Evolutionary conservation across 2,888 invertebrate species (phyloP).

Genomic region (Cenopis cana): DNA sequence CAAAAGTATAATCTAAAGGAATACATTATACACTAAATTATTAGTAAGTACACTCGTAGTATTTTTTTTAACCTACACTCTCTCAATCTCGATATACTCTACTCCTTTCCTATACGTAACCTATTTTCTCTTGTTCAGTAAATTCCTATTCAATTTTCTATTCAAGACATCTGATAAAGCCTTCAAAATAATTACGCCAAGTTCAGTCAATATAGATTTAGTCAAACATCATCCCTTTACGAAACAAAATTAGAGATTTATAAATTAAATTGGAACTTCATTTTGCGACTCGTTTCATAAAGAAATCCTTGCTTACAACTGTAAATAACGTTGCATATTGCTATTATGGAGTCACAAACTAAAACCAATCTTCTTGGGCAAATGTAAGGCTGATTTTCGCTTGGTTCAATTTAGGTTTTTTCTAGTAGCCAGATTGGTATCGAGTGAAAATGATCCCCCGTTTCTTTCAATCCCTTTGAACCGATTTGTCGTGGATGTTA

Average conservation of each 20-base stretch:
- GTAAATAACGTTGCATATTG: conserved; percentile 70
- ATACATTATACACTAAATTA: too few species aligned
- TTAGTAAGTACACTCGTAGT: not conserved
- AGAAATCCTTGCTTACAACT: conserved; percentile 64
- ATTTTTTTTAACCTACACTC: not conserved
- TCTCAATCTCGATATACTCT: not conserved
- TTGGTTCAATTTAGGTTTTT: conserved; percentile 48
- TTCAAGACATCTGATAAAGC: conserved; percentile 13
- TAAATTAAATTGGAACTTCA: conserved; percentile 56
- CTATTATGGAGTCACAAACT: conserved; percentile 9
- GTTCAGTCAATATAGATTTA: conserved; percentile 12
- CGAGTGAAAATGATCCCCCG: conserved; percentile 73
- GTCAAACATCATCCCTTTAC: conserved; percentile 38
- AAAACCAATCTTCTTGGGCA: conserved; percentile 39
- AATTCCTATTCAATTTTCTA: not conserved
- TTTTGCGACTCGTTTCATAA: conserved; percentile 71
- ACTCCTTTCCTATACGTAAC: not conserved
- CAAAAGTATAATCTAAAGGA: not conserved
- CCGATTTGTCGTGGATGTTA: conserved; percentile 66
- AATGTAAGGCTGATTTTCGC: conserved; percentile 39
- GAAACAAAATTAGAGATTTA: conserved; percentile 46
- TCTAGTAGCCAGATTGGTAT: conserved; percentile 69
- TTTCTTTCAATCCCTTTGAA: conserved; percentile 67
- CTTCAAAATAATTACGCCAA: conserved; percentile 21
- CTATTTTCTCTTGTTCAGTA: not conserved